Percentiles rank a stretch among this genome's conserved stretches.
Evolutionary conservation across 2,888 invertebrate species (phyloP).

Genomic region (Leistus spinibarbis): DNA sequence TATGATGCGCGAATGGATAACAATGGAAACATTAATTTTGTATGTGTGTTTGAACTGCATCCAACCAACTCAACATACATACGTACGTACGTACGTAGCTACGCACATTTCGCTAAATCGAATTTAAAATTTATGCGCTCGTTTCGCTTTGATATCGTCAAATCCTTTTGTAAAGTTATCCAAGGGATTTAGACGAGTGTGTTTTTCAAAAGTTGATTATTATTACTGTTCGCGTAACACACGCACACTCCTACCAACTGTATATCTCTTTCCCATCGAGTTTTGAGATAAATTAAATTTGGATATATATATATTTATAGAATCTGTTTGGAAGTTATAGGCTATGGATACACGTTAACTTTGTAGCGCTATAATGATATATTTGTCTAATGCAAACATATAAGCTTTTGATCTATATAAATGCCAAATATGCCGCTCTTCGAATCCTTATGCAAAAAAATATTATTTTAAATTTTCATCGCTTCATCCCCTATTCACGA

Average conservation of each 20-base stretch:
- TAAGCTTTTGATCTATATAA: background rate
- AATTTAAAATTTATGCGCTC: constrained; percentile 57
- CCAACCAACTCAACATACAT: background rate
- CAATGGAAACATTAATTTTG: constrained; percentile 10
- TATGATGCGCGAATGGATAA: constrained; percentile 1
- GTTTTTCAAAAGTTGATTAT: background rate
- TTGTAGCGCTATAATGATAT: background rate
- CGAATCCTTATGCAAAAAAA: too few species aligned
- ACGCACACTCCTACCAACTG: background rate
- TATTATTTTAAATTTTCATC: too few species aligned
- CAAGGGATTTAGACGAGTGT: background rate
- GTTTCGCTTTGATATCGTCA: constrained; percentile 52
- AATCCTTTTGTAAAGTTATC: constrained; percentile 5
- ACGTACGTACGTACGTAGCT: background rate
- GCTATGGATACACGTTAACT: background rate
- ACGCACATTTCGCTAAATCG: constrained; percentile 50
- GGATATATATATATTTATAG: background rate
- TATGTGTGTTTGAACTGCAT: background rate
- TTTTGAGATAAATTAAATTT: background rate
- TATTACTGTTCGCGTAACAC: background rate
- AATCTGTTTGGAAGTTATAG: background rate
- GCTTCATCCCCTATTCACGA: too few species aligned
- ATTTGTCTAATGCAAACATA: background rate
- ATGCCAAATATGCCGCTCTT: too few species aligned
- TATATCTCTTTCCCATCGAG: background rate